Evolutionary conservation across 2,113 vertebrate genomes (phyloP).

Genomic region (Protomyctophum bolini): DNA sequence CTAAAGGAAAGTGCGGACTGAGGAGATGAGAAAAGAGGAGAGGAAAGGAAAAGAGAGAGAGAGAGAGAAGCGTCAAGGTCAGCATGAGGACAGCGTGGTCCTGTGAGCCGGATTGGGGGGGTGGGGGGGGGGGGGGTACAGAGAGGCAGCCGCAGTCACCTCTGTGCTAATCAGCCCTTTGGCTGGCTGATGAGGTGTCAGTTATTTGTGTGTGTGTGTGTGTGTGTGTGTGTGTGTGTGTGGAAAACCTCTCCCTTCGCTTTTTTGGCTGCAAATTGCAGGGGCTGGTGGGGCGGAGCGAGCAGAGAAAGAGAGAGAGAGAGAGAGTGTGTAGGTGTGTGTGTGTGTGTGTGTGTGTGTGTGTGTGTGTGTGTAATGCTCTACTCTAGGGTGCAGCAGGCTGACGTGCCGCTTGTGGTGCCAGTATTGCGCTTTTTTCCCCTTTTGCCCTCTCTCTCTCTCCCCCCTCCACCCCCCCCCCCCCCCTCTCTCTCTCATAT

Average conservation of each 20-base stretch:
- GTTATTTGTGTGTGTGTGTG: conserved; percentile 36
- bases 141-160: conserved; percentile 70
- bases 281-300: conserved; percentile 59
- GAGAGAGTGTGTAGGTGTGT: conserved; percentile 37
- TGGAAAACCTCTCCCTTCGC: conserved; percentile 58
- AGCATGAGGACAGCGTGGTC: conserved; percentile 72
- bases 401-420: conserved; percentile 67
- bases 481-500: background rate
- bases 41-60: background rate
- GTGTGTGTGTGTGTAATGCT: conserved; percentile 1
- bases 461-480: conserved; percentile 30
- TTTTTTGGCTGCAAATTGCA: conserved; percentile 70
- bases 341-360: conserved; percentile 34
- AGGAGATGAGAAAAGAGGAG: background rate
- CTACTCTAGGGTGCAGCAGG: conserved; percentile 69
- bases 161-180: conserved; percentile 73
- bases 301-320: conserved; percentile 22
- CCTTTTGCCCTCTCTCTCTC: conserved; percentile 32
- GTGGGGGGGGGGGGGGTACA: background rate
- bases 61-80: conserved; percentile 67
- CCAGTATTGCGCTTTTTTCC: conserved; percentile 66
- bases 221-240: conserved; percentile 8
- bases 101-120: conserved; percentile 47
- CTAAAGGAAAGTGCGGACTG: conserved; percentile 5
- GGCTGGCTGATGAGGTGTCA: conserved; percentile 74